Base-by-base conservation (phyloP, 2,888 invertebrate genomes). In the Cryptocephalus moraei region DNA sequence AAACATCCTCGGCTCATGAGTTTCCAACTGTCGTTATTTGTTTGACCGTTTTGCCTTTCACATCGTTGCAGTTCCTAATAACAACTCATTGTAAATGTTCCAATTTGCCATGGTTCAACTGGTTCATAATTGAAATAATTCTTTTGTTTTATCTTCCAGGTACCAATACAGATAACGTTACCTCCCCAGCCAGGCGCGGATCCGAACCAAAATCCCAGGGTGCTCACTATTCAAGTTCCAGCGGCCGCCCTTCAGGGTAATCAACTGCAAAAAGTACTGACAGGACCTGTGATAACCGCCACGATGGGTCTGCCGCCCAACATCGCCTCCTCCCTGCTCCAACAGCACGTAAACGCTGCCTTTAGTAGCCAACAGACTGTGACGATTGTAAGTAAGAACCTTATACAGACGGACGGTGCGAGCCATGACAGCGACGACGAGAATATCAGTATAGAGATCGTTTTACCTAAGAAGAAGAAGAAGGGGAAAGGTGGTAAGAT, bases 221-320 rank as follows among this genome's bases (percentile, higher is more conserved):
- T 88, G 40, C 79, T 91, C 49, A 90, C 89, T n/a, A 90, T 91
- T 65, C 90, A 91, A 73, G 91, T 91, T 61, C 91, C 91, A 50
- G 88, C 88, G 22, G 84, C 88, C 9, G 89, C 90, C 32, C 75
- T 91, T 44, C 69, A 71, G 73, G 79, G 76, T 46, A 77, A 79
- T 61, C 77, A 77, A 54, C 61, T 79, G 52, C 80, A 78, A 53
- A 73, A 82, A 67, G 85, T 91, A 43, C 75, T 91, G 52, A 90
- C 91, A 36, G 89, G 90, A 36, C 88, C 91, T 44, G 83, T 92
- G 44, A 91, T 92, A 54, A 86, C 90, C 59, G 91, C 92, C 8
- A 90, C 92, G 33, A 86, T 92, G 79, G 84, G 86, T 59, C 76
- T 93, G 61, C 92, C 93, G 22, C 81, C 85, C 51, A 80, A 81